Conservation (phyloP, 2,888 invertebrate genomes). For the Argyresthia albistria region DNA sequence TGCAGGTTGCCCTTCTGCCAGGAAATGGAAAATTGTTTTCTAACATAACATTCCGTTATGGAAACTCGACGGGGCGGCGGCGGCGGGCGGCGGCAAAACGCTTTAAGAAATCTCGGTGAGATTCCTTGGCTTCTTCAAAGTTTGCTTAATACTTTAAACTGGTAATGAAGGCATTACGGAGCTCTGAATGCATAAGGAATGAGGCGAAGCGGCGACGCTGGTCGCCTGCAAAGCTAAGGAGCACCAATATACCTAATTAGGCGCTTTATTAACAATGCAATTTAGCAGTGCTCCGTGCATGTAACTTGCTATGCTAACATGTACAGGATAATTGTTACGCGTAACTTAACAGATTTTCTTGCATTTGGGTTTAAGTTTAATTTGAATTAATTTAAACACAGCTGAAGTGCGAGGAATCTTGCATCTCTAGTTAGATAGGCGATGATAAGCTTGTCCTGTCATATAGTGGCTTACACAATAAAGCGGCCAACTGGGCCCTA, state of each 20-base stretch:
- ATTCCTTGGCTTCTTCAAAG: conserved; percentile 40
- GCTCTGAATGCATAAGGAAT: conserved; percentile 65
- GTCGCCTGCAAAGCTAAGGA: conserved; percentile 24
- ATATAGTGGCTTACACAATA: too few species aligned
- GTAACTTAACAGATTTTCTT: too few species aligned
- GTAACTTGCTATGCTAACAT: background rate
- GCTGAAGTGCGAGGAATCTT: too few species aligned
- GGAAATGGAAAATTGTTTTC: background rate
- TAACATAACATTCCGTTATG: background rate
- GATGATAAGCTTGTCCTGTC: too few species aligned
- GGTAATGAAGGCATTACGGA: conserved; percentile 67
- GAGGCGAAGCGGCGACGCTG: conserved; percentile 27
- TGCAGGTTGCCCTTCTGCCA: background rate
- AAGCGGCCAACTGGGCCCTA: too few species aligned
- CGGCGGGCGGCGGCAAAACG: background rate
- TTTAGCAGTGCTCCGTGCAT: background rate
- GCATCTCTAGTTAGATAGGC: too few species aligned
- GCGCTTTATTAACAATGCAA: conserved; percentile 12
- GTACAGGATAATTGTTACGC: too few species aligned
- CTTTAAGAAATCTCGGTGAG: conserved; percentile 47
- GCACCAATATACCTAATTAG: conserved; percentile 44
- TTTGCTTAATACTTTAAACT: conserved; percentile 70
- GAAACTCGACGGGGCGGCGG: too few species aligned
- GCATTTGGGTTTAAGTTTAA: too few species aligned
- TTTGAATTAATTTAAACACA: too few species aligned